phyloP scores from a whole-genome alignment of 2,113 vertebrate genomes.

The Halichoerus grypus region DNA sequence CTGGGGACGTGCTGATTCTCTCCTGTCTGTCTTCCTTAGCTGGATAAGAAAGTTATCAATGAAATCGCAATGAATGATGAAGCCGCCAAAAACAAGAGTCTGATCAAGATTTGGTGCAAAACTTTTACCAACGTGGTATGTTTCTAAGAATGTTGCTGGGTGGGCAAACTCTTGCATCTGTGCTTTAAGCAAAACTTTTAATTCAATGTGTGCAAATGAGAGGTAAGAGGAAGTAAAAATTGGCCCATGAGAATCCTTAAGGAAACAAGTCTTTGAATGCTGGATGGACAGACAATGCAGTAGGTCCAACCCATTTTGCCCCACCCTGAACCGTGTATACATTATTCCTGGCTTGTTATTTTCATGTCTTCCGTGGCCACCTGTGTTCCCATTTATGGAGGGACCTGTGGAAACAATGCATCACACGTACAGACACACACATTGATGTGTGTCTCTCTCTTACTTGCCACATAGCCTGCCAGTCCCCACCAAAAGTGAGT shows the following conservation, averaged over 20 bases:
- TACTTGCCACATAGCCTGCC: accelerated
- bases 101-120: slow-evolving; percentile 95
- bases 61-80: slow-evolving; percentile 91
- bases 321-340: accelerated
- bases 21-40: slow-evolving; percentile 83
- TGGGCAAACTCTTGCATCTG: accelerated
- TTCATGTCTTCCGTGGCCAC: neutral
- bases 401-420: neutral
- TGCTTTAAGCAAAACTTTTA: neutral
- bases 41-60: slow-evolving; percentile 95
- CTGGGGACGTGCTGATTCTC: neutral
- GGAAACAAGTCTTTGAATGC: neutral
- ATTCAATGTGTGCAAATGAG: neutral
- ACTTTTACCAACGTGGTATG: slow-evolving; percentile 89
- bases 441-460: accelerated
- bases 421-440: accelerated
- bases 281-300: too few relatives aligned
- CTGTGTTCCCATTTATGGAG: neutral
- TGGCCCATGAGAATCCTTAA: neutral
- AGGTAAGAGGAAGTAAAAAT: neutral
- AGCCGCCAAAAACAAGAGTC: slow-evolving; percentile 93
- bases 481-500: neutral
- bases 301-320: neutral
- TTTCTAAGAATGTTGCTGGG: neutral
- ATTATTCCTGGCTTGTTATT: neutral